phyloP scores from a whole-genome alignment of 2,113 vertebrate species.

The Calonectris borealis region DNA sequence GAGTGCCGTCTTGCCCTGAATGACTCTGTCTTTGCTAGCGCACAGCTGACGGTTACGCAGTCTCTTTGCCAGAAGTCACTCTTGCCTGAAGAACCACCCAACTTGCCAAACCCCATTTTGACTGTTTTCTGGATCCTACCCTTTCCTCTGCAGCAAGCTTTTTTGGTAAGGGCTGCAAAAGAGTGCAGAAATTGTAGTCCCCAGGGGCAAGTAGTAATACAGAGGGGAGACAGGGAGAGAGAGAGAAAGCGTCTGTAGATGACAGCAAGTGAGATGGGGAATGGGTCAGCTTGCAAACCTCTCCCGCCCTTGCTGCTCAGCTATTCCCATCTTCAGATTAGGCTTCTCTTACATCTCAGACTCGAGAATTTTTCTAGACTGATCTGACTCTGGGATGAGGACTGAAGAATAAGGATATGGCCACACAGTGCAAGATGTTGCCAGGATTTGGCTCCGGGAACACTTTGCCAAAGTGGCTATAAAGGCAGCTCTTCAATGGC shows the following conservation, averaged over 20 bases:
- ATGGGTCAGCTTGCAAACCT: background rate
- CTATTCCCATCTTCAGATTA: background rate
- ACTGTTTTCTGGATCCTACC: background rate
- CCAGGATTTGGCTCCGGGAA: background rate
- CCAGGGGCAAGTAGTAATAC: background rate
- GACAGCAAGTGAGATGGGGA: background rate
- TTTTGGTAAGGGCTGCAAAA: background rate
- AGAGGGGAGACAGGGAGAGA: background rate
- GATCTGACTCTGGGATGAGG: background rate
- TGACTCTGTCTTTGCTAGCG: rapidly evolving
- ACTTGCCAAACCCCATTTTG: background rate
- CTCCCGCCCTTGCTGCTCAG: background rate
- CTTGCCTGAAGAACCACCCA: background rate
- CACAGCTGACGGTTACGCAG: background rate
- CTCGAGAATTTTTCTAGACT: background rate
- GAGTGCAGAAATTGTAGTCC: background rate
- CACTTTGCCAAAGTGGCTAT: background rate
- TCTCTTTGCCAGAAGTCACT: background rate
- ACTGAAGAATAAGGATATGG: background rate
- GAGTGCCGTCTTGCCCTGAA: background rate
- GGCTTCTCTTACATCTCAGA: background rate
- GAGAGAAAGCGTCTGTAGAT: background rate
- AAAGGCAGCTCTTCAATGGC: constrained; percentile 53
- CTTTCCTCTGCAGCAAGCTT: background rate
- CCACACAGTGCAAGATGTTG: background rate